A percentile compares a stretch with the other conserved stretches of the same genome.
Conservation (phyloP, 1,140 invertebrate species). For the Drosophila sechellia region DNA sequence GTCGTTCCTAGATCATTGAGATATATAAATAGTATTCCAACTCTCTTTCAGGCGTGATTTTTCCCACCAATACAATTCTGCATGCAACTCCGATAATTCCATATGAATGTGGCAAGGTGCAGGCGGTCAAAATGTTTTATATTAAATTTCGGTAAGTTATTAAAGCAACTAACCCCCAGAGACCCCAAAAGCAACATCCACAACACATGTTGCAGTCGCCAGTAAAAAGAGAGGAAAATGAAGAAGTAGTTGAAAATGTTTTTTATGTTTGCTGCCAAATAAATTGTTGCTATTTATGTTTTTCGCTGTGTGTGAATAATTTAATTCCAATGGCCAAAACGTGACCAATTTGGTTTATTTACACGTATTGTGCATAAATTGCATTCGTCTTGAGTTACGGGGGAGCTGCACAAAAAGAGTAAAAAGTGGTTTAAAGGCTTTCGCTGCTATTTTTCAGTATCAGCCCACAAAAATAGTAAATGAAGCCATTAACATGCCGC, state of each 20-base stretch:
- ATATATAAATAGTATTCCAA: too few relatives aligned
- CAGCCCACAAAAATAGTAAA: conserved; percentile 49
- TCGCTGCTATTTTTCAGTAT: conserved; percentile 43
- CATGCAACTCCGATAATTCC: neutral
- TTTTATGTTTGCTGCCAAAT: conserved; percentile 64
- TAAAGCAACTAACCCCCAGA: conserved; percentile 37
- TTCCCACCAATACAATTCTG: neutral
- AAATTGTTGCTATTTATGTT: conserved; percentile 75
- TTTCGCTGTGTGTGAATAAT: conserved; percentile 66
- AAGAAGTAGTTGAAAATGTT: conserved; percentile 50
- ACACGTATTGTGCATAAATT: conserved; percentile 80
- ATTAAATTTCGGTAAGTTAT: conserved; percentile 71
- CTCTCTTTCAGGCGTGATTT: neutral
- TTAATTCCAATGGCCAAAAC: conserved; percentile 79
- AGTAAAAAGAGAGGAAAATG: conserved; percentile 8
- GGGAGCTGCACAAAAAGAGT: conserved; percentile 6
- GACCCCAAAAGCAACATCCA: conserved; percentile 21
- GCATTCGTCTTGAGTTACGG: conserved; percentile 35
- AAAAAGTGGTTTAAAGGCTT: conserved; percentile 11
- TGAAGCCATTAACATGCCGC: conserved; percentile 64
- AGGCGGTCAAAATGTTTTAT: conserved; percentile 63
- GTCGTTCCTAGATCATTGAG: too few relatives aligned
- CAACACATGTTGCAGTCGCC: conserved; percentile 35
- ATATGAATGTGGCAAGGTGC: conserved; percentile 52
- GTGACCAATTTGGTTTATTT: conserved; percentile 85